These are phyloP conservation scores for Nibea albiflora DNA, from an alignment of 2,113 vertebrate species.

Conservation along the genomic window DNA sequence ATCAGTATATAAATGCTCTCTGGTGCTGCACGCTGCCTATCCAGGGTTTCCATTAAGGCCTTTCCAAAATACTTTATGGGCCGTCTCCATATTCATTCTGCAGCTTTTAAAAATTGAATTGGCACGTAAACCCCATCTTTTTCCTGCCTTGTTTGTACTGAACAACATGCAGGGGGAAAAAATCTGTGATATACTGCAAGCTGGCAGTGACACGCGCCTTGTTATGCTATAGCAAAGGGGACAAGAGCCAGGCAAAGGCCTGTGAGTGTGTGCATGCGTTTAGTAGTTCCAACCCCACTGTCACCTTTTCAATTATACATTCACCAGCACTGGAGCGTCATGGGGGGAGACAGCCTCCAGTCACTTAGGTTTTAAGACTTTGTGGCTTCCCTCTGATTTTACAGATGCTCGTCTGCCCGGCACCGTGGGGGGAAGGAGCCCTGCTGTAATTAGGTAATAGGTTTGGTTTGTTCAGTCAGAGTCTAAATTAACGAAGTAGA, in stretches of 20 bases:
- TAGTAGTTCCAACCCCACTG: slow-evolving; percentile 8
- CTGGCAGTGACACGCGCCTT: slow-evolving; percentile 13
- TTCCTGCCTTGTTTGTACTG: not conserved
- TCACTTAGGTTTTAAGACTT: slow-evolving; percentile 19
- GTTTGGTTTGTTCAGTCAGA: slow-evolving; percentile 20
- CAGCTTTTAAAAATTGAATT: not conserved
- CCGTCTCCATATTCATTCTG: not conserved
- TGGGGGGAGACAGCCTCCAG: slow-evolving; percentile 26
- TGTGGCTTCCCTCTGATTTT: slow-evolving; percentile 7
- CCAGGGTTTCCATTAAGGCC: not conserved
- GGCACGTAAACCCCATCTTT: not conserved
- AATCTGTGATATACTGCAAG: not conserved
- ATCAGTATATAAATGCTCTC: not conserved
- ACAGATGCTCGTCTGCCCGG: not conserved
- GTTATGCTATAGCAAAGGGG: not conserved
- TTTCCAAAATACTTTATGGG: not conserved
- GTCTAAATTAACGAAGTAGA: slow-evolving; percentile 8
- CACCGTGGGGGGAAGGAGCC: not conserved
- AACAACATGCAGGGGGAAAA: not conserved
- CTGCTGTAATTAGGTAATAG: slow-evolving; percentile 14
- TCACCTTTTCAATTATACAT: slow-evolving; percentile 59
- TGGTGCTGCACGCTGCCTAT: not conserved
- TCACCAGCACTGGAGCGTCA: slow-evolving; percentile 32
- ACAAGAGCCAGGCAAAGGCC: slow-evolving; percentile 5
- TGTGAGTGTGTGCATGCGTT: not conserved